Conservation (phyloP, 2,888 invertebrate genomes). For the Orthosia cruda region DNA sequence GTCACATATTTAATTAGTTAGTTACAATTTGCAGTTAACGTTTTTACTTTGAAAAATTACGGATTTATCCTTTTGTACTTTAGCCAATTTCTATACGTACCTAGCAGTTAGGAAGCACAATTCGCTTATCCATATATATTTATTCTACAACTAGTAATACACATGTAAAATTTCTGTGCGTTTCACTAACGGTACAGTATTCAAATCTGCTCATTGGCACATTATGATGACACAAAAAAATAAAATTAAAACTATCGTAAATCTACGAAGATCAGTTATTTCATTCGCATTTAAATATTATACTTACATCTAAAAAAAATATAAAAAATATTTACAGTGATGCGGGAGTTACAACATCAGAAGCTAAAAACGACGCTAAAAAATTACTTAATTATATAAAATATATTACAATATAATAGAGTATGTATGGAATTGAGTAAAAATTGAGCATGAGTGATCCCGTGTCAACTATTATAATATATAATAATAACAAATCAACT, state of each 20-base stretch:
- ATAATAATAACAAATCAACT: conserved; percentile 59
- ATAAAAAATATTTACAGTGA: conserved; percentile 77
- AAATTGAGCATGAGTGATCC: conserved; percentile 79
- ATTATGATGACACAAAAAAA: conserved; percentile 87
- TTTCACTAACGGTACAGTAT: conserved; percentile 72
- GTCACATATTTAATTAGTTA: conserved; percentile 20
- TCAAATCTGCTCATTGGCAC: conserved; percentile 88
- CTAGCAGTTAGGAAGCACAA: conserved; percentile 88
- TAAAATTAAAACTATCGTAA: conserved; percentile 77
- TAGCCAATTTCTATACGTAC: conserved; percentile 55
- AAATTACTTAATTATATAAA: conserved; percentile 69
- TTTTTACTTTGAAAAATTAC: conserved; percentile 50
- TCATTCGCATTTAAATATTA: conserved; percentile 83
- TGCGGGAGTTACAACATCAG: conserved; percentile 63
- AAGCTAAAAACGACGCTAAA: conserved; percentile 65
- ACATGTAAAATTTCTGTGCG: conserved; percentile 74
- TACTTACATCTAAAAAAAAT: conserved; percentile 70
- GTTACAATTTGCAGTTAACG: conserved; percentile 18
- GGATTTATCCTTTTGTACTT: conserved; percentile 60
- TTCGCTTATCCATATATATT: conserved; percentile 83
- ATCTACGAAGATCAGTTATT: conserved; percentile 88
- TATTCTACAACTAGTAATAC: conserved; percentile 83
- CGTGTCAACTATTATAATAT: conserved; percentile 65
- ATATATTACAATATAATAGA: conserved; percentile 73
- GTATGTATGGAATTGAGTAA: conserved; percentile 72